Evolutionary conservation across 1,140 invertebrate species (phyloP), one percentile per base, ranked within the genome.

Genomic region (Zaprionus ghesquierei): DNA sequence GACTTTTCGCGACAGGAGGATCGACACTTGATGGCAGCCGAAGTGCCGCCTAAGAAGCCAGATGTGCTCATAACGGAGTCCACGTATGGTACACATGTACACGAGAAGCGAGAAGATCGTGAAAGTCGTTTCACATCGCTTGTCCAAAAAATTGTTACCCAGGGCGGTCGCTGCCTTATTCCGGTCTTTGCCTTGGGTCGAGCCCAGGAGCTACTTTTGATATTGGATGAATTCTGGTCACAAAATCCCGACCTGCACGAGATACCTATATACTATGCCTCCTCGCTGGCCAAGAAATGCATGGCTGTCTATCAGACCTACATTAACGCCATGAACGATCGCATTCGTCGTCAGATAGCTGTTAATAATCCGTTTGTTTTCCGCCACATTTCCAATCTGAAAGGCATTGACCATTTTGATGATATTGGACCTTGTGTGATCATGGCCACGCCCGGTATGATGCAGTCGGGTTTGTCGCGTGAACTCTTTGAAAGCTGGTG

Each of bases 251-350:
- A 99, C 93, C 93, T 99, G 2, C 98, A 99, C 81, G 98, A 99
- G 92, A 98, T 99, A 80, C 99, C 99, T 0, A 99, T 99, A 76
- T 99, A 99, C 93, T 99, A 99, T 93, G 99, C 99, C 0, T 99
- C 98, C 1, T 99, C 98, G 0, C 93, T 99, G 38, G 99, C 99
- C 2, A 99, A 99, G 92, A 99, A 99, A 91, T 99, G 99, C 92
- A 99, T 99, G 98, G 97, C 98, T 64, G 99, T 99, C 0, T 99
- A 99, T 93, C 99, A 99, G 92, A 99, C 99, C 0, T 99, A 99
- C 91, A 96, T 99, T 0, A 99, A 99, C 93, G 98, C 98, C 0
- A 99, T 99, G 99, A 99, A 99, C 92, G 98, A 99, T 77, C 96
- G 96, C 89, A 99, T 99, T 77, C 94, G 96, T 18, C 92, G 98